A percentile compares a stretch with the other conserved stretches of the same genome.
Evolutionary conservation across 2,797 vertebrate genomes (phyloP).

Genomic region (Tinamus major): DNA sequence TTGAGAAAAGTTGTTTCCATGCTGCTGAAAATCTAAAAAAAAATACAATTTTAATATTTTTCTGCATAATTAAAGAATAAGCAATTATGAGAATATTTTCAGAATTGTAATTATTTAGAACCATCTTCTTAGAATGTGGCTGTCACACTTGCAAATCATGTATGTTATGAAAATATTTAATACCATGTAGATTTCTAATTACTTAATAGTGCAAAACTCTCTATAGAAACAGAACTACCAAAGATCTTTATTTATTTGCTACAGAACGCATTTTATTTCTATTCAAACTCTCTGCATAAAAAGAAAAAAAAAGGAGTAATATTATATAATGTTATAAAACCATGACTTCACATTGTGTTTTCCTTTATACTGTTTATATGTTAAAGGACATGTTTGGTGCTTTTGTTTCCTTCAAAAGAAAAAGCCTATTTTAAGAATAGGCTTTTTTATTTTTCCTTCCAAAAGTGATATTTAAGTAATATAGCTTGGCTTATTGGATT

Average conservation of each 20-base stretch:
- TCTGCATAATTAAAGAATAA: background rate
- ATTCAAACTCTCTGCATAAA: background rate
- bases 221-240: constrained; percentile 26
- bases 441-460: background rate
- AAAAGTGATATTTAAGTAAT: constrained; percentile 3
- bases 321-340: background rate
- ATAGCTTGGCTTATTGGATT: no score
- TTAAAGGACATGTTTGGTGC: background rate
- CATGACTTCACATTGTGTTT: constrained; percentile 1
- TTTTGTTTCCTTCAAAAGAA: background rate
- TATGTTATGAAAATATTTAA: constrained; percentile 43
- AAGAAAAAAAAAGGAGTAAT: background rate
- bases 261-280: background rate
- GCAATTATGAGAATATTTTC: background rate
- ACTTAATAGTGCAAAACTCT: constrained; percentile 56
- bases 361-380: background rate
- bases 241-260: constrained; percentile 21
- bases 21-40: background rate
- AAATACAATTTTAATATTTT: background rate
- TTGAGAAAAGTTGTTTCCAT: background rate
- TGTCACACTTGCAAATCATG: background rate
- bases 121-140: constrained; percentile 8
- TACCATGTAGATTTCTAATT: constrained; percentile 49
- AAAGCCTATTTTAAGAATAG: background rate
- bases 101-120: background rate